Evolutionary conservation across 2,113 vertebrate species (phyloP).

Genomic region (Dicentrarchus labrax): DNA sequence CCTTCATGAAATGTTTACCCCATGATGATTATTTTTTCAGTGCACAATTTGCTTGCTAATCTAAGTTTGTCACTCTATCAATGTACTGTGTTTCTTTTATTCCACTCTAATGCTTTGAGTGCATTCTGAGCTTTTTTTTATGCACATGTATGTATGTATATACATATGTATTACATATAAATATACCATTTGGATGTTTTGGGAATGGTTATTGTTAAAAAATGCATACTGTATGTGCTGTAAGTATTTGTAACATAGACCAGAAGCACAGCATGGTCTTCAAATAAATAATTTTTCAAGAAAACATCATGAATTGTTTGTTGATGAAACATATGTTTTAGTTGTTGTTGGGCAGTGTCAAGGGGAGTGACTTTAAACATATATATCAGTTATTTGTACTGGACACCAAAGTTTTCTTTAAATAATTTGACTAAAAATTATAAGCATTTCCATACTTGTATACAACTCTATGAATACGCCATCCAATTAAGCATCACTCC

Average conservation of each 20-base stretch:
- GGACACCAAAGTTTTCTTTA: not conserved
- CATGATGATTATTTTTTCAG: slow-evolving; percentile 17
- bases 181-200: slow-evolving; percentile 74
- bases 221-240: slow-evolving; percentile 66
- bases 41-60: slow-evolving; percentile 60
- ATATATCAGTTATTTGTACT: not conserved
- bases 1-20: slow-evolving; percentile 55
- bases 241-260: slow-evolving; percentile 76
- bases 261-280: slow-evolving; percentile 67
- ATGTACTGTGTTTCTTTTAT: slow-evolving; percentile 59
- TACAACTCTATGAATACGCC: not conserved
- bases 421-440: not conserved
- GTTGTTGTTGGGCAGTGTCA: not conserved
- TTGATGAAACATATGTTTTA: not conserved
- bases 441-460: not conserved
- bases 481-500: not conserved
- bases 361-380: not conserved
- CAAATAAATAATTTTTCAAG: slow-evolving; percentile 80
- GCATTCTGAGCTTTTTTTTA: slow-evolving; percentile 64
- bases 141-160: slow-evolving; percentile 80
- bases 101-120: slow-evolving; percentile 54
- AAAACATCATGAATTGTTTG: slow-evolving; percentile 34
- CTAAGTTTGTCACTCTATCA: slow-evolving; percentile 47
- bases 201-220: slow-evolving; percentile 72
- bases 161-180: slow-evolving; percentile 81